Evolutionary conservation across 2,113 vertebrate species (phyloP).

Genomic region (Micronisus gabar): DNA sequence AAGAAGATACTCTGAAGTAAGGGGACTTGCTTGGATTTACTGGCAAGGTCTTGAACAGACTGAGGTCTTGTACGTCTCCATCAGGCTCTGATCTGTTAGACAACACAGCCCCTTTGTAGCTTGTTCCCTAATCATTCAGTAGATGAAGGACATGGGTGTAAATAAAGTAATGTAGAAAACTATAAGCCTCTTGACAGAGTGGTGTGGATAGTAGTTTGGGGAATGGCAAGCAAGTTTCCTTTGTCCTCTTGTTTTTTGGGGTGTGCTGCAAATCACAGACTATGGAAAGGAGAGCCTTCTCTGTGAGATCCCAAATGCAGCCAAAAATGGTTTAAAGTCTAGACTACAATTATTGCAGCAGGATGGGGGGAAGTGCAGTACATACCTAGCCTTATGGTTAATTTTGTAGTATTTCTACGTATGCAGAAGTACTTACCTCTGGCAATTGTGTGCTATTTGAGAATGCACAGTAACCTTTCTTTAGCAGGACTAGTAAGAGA

Average conservation of each 20-base stretch:
- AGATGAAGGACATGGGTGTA: not conserved
- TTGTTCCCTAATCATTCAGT: not conserved
- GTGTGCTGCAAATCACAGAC: not conserved
- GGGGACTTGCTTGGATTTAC: not conserved
- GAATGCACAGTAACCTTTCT: not conserved
- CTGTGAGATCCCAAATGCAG: not conserved
- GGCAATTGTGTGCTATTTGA: not conserved
- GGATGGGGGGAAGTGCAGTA: not conserved
- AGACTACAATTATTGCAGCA: not conserved
- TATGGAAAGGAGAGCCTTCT: not conserved
- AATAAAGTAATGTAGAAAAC: not conserved
- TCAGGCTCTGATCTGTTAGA: not conserved
- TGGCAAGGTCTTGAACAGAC: not conserved
- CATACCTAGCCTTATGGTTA: not conserved
- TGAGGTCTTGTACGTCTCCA: rapidly evolving
- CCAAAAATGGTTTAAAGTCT: not conserved
- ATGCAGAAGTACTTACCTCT: not conserved
- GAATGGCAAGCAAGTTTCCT: not conserved
- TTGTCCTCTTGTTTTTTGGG: not conserved
- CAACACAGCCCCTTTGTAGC: not conserved
- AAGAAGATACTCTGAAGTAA: not conserved
- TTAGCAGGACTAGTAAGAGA: not conserved
- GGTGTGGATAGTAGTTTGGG: not conserved
- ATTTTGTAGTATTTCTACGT: not conserved
- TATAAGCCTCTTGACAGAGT: not conserved